Conservation (phyloP, 1,140 invertebrate species). For the Euglossa dilemma region DNA sequence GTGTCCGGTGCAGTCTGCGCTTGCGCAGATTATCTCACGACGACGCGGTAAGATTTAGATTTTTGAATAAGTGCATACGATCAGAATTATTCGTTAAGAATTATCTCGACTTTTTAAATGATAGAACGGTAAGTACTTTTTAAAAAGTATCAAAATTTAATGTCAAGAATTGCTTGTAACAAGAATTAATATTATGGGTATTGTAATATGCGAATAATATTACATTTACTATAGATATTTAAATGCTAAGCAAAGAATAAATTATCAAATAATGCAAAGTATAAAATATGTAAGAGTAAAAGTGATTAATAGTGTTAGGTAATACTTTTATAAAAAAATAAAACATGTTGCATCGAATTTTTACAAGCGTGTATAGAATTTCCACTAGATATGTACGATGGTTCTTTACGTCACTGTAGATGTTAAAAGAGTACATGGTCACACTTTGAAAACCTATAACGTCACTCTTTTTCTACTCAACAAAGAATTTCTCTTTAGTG, state of each 20-base stretch:
- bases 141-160: too few relatives aligned
- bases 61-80: too few relatives aligned
- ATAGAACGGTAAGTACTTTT: neutral
- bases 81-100: too few relatives aligned
- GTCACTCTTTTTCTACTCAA: neutral
- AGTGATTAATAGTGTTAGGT: neutral
- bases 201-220: too few relatives aligned
- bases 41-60: too few relatives aligned
- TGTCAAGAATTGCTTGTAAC: neutral
- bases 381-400: neutral
- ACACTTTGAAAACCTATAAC: neutral
- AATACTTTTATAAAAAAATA: constrained; percentile 1
- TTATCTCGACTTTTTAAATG: too few relatives aligned
- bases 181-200: neutral
- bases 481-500: neutral
- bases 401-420: neutral
- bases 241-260: neutral
- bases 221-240: neutral
- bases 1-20: neutral
- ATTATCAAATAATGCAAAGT: too few relatives aligned
- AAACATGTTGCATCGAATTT: neutral
- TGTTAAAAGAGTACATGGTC: constrained; percentile 8
- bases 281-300: too few relatives aligned
- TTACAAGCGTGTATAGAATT: too few relatives aligned
- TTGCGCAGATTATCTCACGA: constrained; percentile 34